Evolutionary conservation across 2,113 vertebrate genomes (phyloP).

Genomic region (Girardinichthys multiradiatus): DNA sequence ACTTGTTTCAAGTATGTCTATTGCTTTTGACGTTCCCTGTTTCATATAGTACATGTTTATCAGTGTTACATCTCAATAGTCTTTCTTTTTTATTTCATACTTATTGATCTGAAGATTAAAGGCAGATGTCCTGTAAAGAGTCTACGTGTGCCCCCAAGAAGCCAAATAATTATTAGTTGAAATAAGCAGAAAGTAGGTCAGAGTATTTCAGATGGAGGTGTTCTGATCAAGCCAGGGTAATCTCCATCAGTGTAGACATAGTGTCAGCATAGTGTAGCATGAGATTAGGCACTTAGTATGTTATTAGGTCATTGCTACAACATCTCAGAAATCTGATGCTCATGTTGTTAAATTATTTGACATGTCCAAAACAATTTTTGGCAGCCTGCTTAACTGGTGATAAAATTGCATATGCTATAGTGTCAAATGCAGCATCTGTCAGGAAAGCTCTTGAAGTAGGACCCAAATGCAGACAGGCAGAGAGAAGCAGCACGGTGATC

Average conservation of each 20-base stretch:
- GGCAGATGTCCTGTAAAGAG: too few relatives aligned
- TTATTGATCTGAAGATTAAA: too few relatives aligned
- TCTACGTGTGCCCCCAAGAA: too few relatives aligned
- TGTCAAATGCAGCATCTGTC: too few relatives aligned
- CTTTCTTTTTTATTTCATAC: too few relatives aligned
- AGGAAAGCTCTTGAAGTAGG: too few relatives aligned
- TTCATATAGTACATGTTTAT: not conserved
- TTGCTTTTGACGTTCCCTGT: too few relatives aligned
- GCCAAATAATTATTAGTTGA: not conserved
- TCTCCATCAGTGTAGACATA: not conserved
- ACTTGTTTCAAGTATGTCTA: not conserved
- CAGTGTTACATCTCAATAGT: too few relatives aligned
- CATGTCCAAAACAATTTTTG: not conserved
- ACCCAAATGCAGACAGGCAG: too few relatives aligned
- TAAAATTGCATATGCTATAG: too few relatives aligned
- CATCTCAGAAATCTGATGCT: not conserved
- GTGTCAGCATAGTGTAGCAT: not conserved
- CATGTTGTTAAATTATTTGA: not conserved
- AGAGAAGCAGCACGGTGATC: too few relatives aligned
- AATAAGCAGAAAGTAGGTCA: not conserved
- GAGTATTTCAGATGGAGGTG: not conserved
- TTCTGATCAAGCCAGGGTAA: not conserved
- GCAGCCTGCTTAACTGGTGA: too few relatives aligned
- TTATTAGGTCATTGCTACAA: not conserved
- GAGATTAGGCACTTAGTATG: not conserved